Base-by-base conservation (phyloP, 2,113 vertebrate genomes). In the Caranx melampygus region DNA sequence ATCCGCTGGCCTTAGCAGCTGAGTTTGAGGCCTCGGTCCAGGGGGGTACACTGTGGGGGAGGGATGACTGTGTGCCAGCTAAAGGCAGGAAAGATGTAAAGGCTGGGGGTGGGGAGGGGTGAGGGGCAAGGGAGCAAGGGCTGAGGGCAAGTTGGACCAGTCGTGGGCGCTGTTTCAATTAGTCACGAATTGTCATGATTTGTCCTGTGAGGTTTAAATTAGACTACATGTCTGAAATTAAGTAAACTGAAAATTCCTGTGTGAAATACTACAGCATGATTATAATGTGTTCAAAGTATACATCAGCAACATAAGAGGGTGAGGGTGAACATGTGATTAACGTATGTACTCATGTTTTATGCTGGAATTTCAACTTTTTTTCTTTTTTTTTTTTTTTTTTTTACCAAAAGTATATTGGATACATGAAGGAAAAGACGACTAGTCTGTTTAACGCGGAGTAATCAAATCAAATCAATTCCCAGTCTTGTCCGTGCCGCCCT, bases 1-100 rank as follows among this genome's bases (percentile, higher is more conserved):
- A 92, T 91, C 89, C 91, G 72, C 59, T 65, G 71, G 81, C 83
- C 85, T 89, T 60, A 89, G 79, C 81, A 87, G 79, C 86, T 84
- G 83, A 91, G 78, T 11, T 40, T 61, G 69, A 72, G 63, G 87
- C 82, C 78, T 74, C 49, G 35, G 54, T 77, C 40, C 47, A 63
- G 67, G 42, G 42, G 35, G 37, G 31, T 21, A n/a, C 54, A 59
- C 49, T 21, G 44, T 70, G 75, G 63, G 62, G 65, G 63, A 33
- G 65, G 68, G 54, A 49, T 5, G 9, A 44, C 52, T 64, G 20
- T 58, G 40, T 47, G 58, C 70, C 70, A 72, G 57, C 55, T 76
- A 60, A 81, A 74, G 5, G 45, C 31, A 75, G 54, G 13, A 6
- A 67, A 71, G 60, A 79, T 18, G 55, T 37, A 80, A 60, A 42